These are phyloP conservation scores for Oxyteleia sp. DNA, from an alignment of 2,888 invertebrate species.

Conservation along the genomic window DNA sequence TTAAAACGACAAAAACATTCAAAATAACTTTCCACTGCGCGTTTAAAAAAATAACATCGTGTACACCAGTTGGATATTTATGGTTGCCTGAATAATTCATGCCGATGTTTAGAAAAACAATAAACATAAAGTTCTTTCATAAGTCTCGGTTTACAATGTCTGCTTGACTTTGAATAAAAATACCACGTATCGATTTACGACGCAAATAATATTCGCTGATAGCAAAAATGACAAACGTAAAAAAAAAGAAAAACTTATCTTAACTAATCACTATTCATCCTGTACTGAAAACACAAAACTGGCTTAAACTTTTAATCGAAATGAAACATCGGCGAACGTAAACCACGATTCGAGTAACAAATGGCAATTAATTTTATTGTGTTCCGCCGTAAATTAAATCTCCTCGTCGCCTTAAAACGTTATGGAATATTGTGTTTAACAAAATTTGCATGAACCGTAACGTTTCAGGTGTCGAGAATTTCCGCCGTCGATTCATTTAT, in stretches of 20 bases:
- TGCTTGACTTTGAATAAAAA: conserved; percentile 49
- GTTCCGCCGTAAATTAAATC: neutral
- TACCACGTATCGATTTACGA: conserved; percentile 43
- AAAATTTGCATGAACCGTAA: conserved; percentile 10
- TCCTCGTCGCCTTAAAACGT: neutral
- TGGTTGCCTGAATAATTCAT: conserved; percentile 14
- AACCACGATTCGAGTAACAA: neutral
- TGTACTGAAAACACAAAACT: neutral
- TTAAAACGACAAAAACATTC: neutral
- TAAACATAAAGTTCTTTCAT: conserved; percentile 50
- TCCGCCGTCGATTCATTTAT: conserved; percentile 20
- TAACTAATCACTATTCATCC: conserved; percentile 4
- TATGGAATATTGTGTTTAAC: neutral
- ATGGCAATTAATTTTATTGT: neutral
- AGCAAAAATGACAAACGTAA: conserved; percentile 25
- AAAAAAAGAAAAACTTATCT: conserved; percentile 13
- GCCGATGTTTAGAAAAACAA: conserved; percentile 31
- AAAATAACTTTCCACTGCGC: neutral
- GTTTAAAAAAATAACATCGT: conserved; percentile 7
- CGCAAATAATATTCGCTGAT: conserved; percentile 39
- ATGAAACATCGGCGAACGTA: neutral
- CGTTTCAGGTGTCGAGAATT: conserved; percentile 11
- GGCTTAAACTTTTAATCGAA: neutral
- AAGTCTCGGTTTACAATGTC: conserved; percentile 33
- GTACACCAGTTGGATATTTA: conserved; percentile 6